Base-by-base conservation (phyloP, 2,113 vertebrate genomes). In the Macquaria australasica region DNA sequence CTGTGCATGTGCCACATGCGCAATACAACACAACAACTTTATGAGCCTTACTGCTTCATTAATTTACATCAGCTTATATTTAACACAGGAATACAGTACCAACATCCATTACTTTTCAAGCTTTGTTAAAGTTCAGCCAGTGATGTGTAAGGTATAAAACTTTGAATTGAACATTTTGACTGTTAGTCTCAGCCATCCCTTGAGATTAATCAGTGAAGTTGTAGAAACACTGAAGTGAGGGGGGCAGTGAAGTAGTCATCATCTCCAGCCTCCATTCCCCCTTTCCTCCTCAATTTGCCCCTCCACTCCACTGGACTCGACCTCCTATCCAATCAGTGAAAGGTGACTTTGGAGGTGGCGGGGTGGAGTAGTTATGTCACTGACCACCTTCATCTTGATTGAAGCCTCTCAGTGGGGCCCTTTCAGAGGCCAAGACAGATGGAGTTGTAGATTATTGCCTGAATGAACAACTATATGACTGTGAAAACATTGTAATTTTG, bases 321-420 rank as follows among this genome's bases (percentile, higher is more conserved):
- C 79, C 76, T 87, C 74, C 67, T 39, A 77, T 56, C 79, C 89
- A 93, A 93, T 94, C 91, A 92, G 87, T 21, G 75, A 87, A 90
- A 91, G 88, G 87, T 87, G 89, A 91, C 86, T 90, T 93, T 89
- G 68, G 70, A 18, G 81, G 55, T 75, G 39, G 70, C 0, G 11
- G 21, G 71, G 53, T 73, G 60, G 64, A 77, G 75, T 50, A 63
- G 56, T 89, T 88, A 73, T 86, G 88, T 88, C 90, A 86, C 73
- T 71, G 74, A 83, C 86, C 82, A 72, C 89, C 83, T 77, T 78
- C 51, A 77, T 85, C 48, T 72, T 92, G 91, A 93, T 89, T 89
- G 92, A 88, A 92, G 86, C 72, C 56, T 89, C 79, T 82, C 79
- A 62, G 83, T 51, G 71, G 79, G 83, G 74, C 81, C 34, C 59